These are phyloP conservation scores for Ophiodon elongatus DNA, from an alignment of 2,113 vertebrate genomes.

Conservation along the genomic window DNA sequence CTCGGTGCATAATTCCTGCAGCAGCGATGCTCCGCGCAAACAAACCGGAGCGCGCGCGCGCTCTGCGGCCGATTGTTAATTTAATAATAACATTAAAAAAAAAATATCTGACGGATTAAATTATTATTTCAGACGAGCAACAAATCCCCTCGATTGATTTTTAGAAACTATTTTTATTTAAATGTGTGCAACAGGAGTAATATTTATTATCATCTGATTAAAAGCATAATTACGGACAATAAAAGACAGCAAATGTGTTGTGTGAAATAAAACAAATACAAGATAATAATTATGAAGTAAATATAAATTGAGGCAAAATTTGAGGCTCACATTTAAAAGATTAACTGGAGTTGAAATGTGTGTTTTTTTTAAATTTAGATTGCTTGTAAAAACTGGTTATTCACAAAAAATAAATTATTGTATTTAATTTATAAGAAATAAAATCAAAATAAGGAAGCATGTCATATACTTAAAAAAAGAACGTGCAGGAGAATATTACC, in stretches of 20 bases:
- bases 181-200: not conserved
- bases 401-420: not conserved
- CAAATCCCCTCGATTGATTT: not conserved
- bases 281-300: not conserved
- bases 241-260: not conserved
- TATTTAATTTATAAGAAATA: not conserved
- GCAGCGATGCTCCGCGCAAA: constrained; percentile 62
- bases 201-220: not conserved
- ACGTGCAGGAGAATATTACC: not conserved
- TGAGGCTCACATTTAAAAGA: not conserved
- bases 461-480: not conserved
- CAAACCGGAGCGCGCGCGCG: constrained; percentile 10
- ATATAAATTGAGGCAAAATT: not conserved
- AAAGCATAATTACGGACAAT: not conserved
- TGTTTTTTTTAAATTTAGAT: not conserved
- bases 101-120: not conserved
- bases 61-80: not conserved
- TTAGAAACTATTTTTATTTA: not conserved
- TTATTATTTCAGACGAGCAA: constrained; percentile 9
- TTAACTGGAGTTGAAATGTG: not conserved
- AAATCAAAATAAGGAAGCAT: not conserved
- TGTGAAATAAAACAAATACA: constrained; percentile 2
- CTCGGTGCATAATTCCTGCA: constrained; percentile 84
- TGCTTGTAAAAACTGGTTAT: not conserved
- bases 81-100: not conserved